phyloP scores from a whole-genome alignment of 2,797 vertebrate species.

The Pseudomugil tenellus region DNA sequence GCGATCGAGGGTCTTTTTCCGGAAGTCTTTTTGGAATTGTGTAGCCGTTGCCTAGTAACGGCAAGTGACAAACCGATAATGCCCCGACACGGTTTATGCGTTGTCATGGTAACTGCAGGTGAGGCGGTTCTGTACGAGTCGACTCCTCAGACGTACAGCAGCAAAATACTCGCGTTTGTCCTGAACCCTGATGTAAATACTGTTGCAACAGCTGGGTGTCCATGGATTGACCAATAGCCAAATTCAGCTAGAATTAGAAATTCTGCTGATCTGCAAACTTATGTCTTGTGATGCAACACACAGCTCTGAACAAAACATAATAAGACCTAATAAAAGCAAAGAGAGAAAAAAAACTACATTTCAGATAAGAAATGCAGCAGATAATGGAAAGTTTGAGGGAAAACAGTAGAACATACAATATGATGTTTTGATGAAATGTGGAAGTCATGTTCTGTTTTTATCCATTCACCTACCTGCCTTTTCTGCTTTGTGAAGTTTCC shows the following conservation, averaged over 20 bases:
- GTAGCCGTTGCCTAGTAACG: constrained; percentile 74
- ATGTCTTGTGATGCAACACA: neutral
- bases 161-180: constrained; percentile 31
- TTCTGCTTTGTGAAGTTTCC: no score
- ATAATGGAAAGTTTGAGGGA: no score
- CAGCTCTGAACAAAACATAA: no score
- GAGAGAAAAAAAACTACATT: neutral
- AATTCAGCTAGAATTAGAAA: neutral
- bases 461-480: no score
- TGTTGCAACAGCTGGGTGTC: no score
- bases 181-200: neutral
- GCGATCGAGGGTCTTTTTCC: constrained; percentile 45
- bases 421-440: no score
- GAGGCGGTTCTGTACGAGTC: no score
- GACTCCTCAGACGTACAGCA: neutral
- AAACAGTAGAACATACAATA: no score
- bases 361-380: neutral
- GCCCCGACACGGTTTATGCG: constrained; percentile 59
- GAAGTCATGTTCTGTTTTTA: no score
- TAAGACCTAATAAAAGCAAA: no score
- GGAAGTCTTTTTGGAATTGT: constrained; percentile 68
- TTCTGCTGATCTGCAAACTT: neutral
- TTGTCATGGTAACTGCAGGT: constrained; percentile 67
- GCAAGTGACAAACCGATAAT: constrained; percentile 45
- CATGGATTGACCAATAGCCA: no score